phyloP scores from a whole-genome alignment of 2,113 vertebrate genomes.

The Eulacestoma nigropectus region DNA sequence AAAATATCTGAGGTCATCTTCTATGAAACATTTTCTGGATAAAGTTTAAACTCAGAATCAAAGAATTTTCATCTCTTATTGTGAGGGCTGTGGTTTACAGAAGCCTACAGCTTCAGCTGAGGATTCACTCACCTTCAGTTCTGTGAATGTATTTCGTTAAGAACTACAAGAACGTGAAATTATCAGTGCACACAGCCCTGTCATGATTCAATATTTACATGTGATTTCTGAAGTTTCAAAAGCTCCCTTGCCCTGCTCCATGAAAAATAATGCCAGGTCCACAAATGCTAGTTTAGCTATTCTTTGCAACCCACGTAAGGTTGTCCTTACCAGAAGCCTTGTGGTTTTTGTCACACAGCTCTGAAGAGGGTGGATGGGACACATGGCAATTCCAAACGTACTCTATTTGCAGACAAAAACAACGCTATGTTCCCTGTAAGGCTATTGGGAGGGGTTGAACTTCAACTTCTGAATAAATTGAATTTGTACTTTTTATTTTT shows the following conservation, averaged over 20 bases:
- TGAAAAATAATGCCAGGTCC: neutral
- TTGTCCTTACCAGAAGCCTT: neutral
- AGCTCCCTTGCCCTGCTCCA: neutral
- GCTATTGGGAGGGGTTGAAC: neutral
- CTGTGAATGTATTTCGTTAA: neutral
- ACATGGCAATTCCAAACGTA: neutral
- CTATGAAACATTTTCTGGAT: neutral
- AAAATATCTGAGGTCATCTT: neutral
- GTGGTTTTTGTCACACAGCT: neutral
- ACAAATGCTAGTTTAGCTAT: neutral
- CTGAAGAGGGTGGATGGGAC: neutral
- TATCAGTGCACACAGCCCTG: neutral
- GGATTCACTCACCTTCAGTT: neutral
- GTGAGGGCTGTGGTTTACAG: neutral
- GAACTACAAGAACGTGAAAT: neutral
- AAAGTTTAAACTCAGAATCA: neutral
- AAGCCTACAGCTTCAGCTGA: neutral
- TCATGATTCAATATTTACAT: neutral
- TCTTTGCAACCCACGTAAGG: neutral
- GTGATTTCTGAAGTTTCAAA: neutral
- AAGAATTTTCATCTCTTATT: neutral
- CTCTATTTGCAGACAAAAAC: neutral
- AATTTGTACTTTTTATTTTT: neutral
- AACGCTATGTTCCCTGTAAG: fast-evolving
- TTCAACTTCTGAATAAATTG: neutral